Evolutionary conservation across 2,113 vertebrate species (phyloP).

Genomic region (Mystacornis crossleyi): DNA sequence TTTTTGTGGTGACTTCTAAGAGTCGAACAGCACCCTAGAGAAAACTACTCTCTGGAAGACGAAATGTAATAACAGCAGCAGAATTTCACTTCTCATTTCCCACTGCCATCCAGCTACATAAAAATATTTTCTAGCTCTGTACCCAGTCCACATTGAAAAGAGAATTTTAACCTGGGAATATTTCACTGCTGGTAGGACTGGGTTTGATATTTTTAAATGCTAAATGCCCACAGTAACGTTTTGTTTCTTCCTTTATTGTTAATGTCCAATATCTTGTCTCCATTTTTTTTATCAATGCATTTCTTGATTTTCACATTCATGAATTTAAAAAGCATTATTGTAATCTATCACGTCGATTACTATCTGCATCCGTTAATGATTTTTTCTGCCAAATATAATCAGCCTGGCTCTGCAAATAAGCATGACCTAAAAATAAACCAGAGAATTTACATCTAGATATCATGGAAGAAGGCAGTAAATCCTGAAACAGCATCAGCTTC

Average conservation of each 20-base stretch:
- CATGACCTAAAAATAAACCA: background rate
- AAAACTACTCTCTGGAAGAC: slow-evolving; percentile 13
- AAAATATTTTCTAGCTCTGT: background rate
- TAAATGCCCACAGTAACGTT: background rate
- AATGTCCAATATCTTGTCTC: background rate
- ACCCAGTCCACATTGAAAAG: background rate
- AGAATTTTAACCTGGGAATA: background rate
- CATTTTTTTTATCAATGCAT: background rate
- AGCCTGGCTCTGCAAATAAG: background rate
- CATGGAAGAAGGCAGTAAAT: background rate
- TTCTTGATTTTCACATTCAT: background rate
- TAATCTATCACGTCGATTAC: background rate
- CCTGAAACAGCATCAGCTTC: background rate
- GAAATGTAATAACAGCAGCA: slow-evolving; percentile 1
- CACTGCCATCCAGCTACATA: background rate
- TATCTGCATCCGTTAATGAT: background rate
- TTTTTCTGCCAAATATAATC: slow-evolving; percentile 3
- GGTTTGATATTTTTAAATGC: background rate
- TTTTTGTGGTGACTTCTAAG: slow-evolving; percentile 7
- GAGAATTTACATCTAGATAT: background rate
- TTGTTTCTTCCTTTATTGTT: background rate
- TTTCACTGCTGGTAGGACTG: background rate
- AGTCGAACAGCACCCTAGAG: background rate
- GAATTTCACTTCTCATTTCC: slow-evolving; percentile 5
- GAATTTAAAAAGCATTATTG: slow-evolving; percentile 14